Percentiles rank a stretch among this genome's conserved stretches.
Conservation (phyloP, 2,888 invertebrate species). For the Hydrotaea cyrtoneurina region DNA sequence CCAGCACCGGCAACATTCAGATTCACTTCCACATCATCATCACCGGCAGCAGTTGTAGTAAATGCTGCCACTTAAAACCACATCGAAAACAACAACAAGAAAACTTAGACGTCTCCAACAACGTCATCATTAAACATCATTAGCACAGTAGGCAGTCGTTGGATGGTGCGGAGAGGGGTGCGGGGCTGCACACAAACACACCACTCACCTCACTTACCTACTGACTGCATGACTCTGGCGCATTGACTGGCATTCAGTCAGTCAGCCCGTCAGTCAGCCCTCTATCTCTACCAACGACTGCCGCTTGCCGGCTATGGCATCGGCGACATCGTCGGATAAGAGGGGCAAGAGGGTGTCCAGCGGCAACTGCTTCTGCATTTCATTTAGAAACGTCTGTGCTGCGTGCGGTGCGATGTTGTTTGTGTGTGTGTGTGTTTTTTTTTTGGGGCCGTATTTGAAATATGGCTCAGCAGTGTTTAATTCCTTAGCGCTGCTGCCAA, state of each 20-base stretch:
- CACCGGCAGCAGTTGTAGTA: slow-evolving; percentile 8
- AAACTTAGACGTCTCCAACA: slow-evolving; percentile 35
- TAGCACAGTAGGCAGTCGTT: slow-evolving; percentile 33
- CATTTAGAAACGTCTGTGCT: slow-evolving; percentile 8
- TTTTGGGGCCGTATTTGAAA: neutral
- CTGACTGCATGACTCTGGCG: neutral
- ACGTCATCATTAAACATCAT: slow-evolving; percentile 40
- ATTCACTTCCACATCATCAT: neutral
- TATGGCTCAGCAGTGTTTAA: neutral
- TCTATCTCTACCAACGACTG: neutral
- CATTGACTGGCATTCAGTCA: neutral
- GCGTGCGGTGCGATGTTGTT: neutral
- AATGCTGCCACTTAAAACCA: neutral
- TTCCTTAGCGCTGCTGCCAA: neutral
- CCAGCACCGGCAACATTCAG: neutral
- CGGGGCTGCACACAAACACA: slow-evolving; percentile 29
- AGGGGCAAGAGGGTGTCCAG: neutral
- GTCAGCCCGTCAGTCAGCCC: no score
- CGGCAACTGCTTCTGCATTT: neutral
- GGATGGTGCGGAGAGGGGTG: neutral
- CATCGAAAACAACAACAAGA: neutral
- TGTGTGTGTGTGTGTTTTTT: neutral
- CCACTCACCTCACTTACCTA: slow-evolving; percentile 11
- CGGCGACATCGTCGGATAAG: neutral
- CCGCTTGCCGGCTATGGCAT: neutral